Percentiles rank a stretch among this genome's conserved stretches.
These are phyloP conservation scores for Meteorus cinctellus DNA, from an alignment of 2,888 invertebrate genomes.

Conservation along the genomic window DNA sequence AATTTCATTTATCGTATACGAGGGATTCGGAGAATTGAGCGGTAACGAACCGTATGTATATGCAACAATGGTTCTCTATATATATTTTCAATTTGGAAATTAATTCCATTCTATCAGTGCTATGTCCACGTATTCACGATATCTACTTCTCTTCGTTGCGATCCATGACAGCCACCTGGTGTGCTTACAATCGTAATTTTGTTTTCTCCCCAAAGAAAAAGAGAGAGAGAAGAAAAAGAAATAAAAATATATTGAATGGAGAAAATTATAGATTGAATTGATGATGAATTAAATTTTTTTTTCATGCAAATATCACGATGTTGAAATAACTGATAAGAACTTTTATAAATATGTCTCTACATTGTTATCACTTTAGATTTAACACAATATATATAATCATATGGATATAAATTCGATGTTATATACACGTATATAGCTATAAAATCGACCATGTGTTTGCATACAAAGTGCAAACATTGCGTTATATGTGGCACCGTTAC, in stretches of 20 bases:
- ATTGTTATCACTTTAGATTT: background rate
- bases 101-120: background rate
- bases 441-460: conserved; percentile 54
- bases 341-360: background rate
- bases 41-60: conserved; percentile 37
- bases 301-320: too few species aligned
- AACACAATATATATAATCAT: background rate
- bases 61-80: background rate
- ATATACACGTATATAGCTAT: conserved; percentile 40
- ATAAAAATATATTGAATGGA: too few species aligned
- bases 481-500: conserved; percentile 28
- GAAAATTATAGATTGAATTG: too few species aligned
- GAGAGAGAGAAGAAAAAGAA: too few species aligned
- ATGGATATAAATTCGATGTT: conserved; percentile 43
- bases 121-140: background rate
- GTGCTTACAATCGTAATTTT: too few species aligned
- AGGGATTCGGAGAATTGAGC: conserved; percentile 33
- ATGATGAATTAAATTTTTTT: too few species aligned
- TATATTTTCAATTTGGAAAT: background rate
- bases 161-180: background rate
- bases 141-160: background rate
- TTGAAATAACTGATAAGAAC: too few species aligned
- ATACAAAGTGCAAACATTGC: conserved; percentile 55
- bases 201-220: too few species aligned
- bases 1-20: conserved; percentile 33